These are phyloP conservation scores for Apotomis turbidana DNA, from an alignment of 2,888 invertebrate species.

Conservation along the genomic window DNA sequence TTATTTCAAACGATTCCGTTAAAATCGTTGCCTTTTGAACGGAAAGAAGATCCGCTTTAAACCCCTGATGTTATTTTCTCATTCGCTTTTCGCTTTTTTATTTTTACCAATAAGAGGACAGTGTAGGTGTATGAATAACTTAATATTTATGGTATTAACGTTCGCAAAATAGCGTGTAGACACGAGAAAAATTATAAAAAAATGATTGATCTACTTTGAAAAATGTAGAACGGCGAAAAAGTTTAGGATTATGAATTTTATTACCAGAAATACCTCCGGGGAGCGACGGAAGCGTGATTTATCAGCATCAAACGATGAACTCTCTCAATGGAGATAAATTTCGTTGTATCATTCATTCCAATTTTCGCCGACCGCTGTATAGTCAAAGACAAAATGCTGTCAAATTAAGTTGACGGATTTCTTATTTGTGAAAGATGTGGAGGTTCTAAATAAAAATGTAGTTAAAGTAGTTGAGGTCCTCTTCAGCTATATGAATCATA, in stretches of 20 bases:
- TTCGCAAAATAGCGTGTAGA: neutral
- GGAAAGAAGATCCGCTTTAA: slow-evolving; percentile 36
- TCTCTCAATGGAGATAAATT: slow-evolving; percentile 67
- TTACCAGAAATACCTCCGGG: slow-evolving; percentile 49
- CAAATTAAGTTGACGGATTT: slow-evolving; percentile 60
- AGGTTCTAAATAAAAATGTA: neutral
- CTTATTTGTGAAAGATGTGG: slow-evolving; percentile 49
- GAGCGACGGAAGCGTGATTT: slow-evolving; percentile 57
- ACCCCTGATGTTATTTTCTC: slow-evolving; percentile 9
- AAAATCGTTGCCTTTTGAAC: slow-evolving; percentile 52
- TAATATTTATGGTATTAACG: neutral
- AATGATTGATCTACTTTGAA: slow-evolving; percentile 16
- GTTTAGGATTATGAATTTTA: slow-evolving; percentile 48
- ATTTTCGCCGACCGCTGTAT: slow-evolving; percentile 49
- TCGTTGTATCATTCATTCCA: slow-evolving; percentile 60
- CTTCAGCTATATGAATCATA: too few relatives aligned
- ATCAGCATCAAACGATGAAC: slow-evolving; percentile 63
- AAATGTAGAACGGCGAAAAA: slow-evolving; percentile 32
- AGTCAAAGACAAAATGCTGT: slow-evolving; percentile 47
- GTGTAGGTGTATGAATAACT: neutral
- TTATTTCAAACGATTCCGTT: slow-evolving; percentile 56
- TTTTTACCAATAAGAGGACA: neutral
- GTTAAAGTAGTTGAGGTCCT: neutral
- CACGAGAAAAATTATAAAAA: slow-evolving; percentile 8
- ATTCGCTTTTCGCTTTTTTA: slow-evolving; percentile 13